Percentiles rank a stretch among this genome's conserved stretches.
phyloP scores from a whole-genome alignment of 2,113 vertebrate species.

The Limanda limanda region DNA sequence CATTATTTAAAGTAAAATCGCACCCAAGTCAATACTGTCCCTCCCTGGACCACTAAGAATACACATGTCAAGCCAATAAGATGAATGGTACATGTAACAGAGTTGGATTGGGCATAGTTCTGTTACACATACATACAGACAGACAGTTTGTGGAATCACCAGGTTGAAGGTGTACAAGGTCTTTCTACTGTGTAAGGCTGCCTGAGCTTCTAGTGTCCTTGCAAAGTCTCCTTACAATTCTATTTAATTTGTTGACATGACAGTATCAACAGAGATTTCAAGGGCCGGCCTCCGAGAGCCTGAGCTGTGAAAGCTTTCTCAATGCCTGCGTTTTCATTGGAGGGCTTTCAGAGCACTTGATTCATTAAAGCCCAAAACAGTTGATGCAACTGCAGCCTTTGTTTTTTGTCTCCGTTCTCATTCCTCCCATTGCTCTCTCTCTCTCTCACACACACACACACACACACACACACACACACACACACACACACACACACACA shows the following conservation, averaged over 20 bases:
- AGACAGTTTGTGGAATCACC: too few species aligned
- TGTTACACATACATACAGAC: too few species aligned
- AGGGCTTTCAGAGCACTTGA: slow-evolving; percentile 33
- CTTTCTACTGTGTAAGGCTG: neutral
- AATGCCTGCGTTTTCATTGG: slow-evolving; percentile 13
- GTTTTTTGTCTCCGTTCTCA: slow-evolving; percentile 1
- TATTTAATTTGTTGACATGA: slow-evolving; percentile 49
- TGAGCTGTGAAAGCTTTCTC: slow-evolving; percentile 39
- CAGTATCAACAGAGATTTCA: slow-evolving; percentile 49
- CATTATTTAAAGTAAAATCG: too few species aligned
- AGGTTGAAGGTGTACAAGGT: neutral
- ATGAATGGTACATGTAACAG: too few species aligned
- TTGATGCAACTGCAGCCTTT: slow-evolving; percentile 39
- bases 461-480: too few species aligned
- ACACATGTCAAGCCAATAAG: too few species aligned
- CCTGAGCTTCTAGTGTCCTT: slow-evolving; percentile 25
- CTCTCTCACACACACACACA: too few species aligned
- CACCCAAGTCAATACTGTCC: too few species aligned
- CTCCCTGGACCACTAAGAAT: too few species aligned
- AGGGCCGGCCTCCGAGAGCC: slow-evolving; percentile 35
- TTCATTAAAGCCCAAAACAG: slow-evolving; percentile 21
- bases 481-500: too few species aligned
- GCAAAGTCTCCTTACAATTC: slow-evolving; percentile 33
- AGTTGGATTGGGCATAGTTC: too few species aligned
- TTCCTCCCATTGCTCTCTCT: too few species aligned